Conservation (phyloP, 2,888 invertebrate genomes). For the Teinopalpus imperialis region DNA sequence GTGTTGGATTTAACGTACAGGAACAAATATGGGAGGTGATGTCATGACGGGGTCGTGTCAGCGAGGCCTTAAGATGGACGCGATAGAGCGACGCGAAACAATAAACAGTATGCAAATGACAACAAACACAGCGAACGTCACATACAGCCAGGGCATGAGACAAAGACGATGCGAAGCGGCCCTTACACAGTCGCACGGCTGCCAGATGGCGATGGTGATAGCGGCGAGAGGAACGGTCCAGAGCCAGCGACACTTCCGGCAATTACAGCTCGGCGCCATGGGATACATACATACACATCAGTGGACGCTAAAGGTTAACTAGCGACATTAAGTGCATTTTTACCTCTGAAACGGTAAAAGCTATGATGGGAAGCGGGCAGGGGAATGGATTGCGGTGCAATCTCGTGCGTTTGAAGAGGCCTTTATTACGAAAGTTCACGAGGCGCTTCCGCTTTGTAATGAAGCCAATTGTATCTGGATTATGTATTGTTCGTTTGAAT, state of each 20-base stretch:
- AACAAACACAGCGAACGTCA: slow-evolving; percentile 18
- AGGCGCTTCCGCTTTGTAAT: not conserved
- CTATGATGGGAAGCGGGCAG: slow-evolving; percentile 45
- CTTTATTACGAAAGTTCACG: slow-evolving; percentile 27
- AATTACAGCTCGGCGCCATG: slow-evolving; percentile 53
- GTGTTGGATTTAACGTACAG: slow-evolving; percentile 22
- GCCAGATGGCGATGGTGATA: slow-evolving; percentile 34
- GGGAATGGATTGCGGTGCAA: slow-evolving; percentile 39
- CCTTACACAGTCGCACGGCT: slow-evolving; percentile 30
- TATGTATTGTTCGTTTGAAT: too few relatives aligned
- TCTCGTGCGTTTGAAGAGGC: slow-evolving; percentile 28
- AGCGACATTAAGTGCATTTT: slow-evolving; percentile 59
- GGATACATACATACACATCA: too few relatives aligned
- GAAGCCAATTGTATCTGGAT: too few relatives aligned
- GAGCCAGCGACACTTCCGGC: slow-evolving; percentile 65
- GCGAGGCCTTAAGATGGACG: slow-evolving; percentile 20
- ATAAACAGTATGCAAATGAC: slow-evolving; percentile 21
- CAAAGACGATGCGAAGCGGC: slow-evolving; percentile 36
- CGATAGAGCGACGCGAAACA: slow-evolving; percentile 23
- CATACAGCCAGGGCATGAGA: slow-evolving; percentile 26
- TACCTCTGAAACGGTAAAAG: slow-evolving; percentile 42
- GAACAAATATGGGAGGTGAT: slow-evolving; percentile 25
- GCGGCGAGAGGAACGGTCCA: slow-evolving; percentile 24
- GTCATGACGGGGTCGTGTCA: slow-evolving; percentile 13
- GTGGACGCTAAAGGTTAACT: slow-evolving; percentile 69